These are phyloP conservation scores for Paracentrotus lividus DNA, from an alignment of 53 echinoderm and acorn worm genomes.

Conservation along the genomic window DNA sequence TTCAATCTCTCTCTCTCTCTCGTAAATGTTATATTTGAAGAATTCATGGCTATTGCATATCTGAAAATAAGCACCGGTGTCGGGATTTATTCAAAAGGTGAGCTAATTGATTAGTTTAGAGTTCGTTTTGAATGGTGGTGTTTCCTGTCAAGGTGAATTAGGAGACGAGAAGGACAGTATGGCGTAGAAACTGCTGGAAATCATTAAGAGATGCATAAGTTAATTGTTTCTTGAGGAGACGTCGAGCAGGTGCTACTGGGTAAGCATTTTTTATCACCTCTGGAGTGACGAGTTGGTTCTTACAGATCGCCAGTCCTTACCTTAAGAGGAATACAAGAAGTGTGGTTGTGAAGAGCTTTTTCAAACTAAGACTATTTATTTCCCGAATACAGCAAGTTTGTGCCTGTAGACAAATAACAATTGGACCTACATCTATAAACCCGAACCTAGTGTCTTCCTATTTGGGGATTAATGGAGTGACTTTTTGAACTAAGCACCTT, in stretches of 20 bases:
- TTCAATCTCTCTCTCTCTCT: not conserved
- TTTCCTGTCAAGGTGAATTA: not conserved
- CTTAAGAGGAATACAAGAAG: not conserved
- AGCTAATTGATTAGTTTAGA: not conserved
- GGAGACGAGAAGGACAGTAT: not conserved
- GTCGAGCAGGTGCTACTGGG: slow-evolving; percentile 5
- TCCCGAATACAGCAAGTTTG: no score
- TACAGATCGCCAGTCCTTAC: not conserved
- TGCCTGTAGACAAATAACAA: no score
- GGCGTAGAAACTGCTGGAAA: not conserved
- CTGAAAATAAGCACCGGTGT: not conserved
- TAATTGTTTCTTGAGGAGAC: not conserved
- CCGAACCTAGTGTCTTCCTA: no score
- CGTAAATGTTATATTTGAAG: not conserved
- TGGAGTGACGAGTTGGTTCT: not conserved
- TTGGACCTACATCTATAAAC: no score
- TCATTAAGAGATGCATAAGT: not conserved
- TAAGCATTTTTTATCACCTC: not conserved
- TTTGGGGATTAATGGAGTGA: no score
- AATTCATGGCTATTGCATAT: not conserved
- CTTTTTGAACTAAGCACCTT: no score
- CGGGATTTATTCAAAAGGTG: slow-evolving; percentile 4
- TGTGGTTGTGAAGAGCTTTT: not conserved
- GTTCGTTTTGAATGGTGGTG: not conserved
- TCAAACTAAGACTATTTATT: no score